Base-by-base conservation (phyloP, 2,797 vertebrate genomes). In the Lacerta agilis region DNA sequence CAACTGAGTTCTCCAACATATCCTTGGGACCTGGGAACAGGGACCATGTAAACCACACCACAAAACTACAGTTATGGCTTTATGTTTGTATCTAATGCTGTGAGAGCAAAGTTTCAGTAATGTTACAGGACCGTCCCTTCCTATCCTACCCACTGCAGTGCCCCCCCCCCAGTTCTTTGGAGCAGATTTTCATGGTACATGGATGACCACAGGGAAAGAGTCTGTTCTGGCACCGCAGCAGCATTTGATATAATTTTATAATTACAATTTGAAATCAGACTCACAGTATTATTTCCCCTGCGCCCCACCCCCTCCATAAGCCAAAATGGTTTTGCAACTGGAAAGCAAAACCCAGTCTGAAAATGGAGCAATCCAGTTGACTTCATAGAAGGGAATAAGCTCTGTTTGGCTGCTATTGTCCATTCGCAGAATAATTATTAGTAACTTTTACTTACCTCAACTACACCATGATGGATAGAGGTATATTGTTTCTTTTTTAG, bases 401-500 rank as follows among this genome's bases (percentile, higher is more conserved):
- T 25, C 6, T n/a, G 25, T 64, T 41, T 13, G 27, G 0, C 10
- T 41, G 20, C n/a, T 75, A 33, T 49, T 6, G 25, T 41, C 33
- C 81, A 81, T 25, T 89, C 23, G 69, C 5, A 18, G 27, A 72
- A 86, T 38, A 64, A 3, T 69, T 89, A 61, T 9, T 79, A 23
- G 36, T 27, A 86, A 36, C 33, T 67, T 75, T 83, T 49, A 73
- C 97, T 92, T 96, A 99, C 99, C 98, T 99, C 99, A 78, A 99
- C 98, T 76, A 99, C 98, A 9, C 99, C 99, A 20, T 99, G 99
- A 95, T 99, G 99, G 95, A 99, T 99, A 66, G 99, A 99, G 2
- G 98, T 99, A 91, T 99, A 99, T 89, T 99, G 99, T 91, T 99
- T 99, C 98, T 99, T 99, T 97, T 99, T 98, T 96, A 99, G 97